These are phyloP conservation scores for Chrosomus eos DNA, from an alignment of 2,797 vertebrate genomes.

Conservation along the genomic window DNA sequence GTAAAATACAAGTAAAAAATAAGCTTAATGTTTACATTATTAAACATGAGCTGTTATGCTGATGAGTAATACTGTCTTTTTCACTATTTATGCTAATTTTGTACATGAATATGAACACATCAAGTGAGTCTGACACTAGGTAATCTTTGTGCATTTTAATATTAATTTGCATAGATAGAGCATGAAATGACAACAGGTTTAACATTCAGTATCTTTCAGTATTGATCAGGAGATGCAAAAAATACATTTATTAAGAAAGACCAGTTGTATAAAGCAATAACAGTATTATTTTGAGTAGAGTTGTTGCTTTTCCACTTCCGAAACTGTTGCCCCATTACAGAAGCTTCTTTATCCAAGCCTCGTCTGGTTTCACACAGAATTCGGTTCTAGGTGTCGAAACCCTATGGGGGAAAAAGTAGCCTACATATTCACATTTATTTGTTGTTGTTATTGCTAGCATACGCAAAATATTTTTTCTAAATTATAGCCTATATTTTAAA, in stretches of 20 bases:
- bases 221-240: neutral
- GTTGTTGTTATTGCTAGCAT: neutral
- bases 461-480: neutral
- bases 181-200: neutral
- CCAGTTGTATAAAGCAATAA: neutral
- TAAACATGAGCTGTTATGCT: constrained; percentile 70
- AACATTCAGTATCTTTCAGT: neutral
- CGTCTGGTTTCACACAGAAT: constrained; percentile 16
- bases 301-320: neutral
- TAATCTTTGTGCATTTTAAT: neutral
- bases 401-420: constrained; percentile 4
- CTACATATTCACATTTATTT: neutral
- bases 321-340: neutral
- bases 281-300: neutral
- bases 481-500: neutral
- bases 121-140: neutral
- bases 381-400: neutral
- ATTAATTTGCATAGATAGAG: neutral
- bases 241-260: neutral
- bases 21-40: too few species aligned
- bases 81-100: neutral
- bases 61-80: constrained; percentile 25
- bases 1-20: too few species aligned
- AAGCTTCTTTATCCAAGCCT: neutral
- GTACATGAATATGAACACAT: neutral